Evolutionary conservation across 2,888 invertebrate genomes (phyloP), one percentile per base, ranked within the genome.

Genomic region (Orthonychiurus folsomi): DNA sequence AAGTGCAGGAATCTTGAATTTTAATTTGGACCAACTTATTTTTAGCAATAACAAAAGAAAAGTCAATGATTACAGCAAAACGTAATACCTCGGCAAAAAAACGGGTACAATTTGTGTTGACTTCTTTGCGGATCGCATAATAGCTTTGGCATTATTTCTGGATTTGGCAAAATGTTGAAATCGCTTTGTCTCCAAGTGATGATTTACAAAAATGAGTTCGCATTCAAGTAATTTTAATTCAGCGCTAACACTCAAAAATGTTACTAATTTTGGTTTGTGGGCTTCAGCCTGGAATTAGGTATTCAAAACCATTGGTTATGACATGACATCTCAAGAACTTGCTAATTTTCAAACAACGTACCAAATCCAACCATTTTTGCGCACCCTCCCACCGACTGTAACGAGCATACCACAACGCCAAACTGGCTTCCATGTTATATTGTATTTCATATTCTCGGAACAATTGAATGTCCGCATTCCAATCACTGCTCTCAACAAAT

Each of bases 141-240:
- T 48, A 28, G 59, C 59, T 55, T 70, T 69, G 5, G 67, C 65
- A 15, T 53, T 5, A 28, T 63, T 64, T 27, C 63, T 56, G 2
- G 69, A 63, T 50, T 65, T 68, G 1, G 68, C 66, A 64, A 69
- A 69, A 50, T 69, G 67, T 23, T 70, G 68, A 54, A 66, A 72
- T 53, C 70, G 56, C 53, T 72, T 72, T 27, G 63, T 64, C n/a
- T 66, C 66, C 59, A 69, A 56, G 53, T 70, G 68, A 26, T 69
- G 70, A 56, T 72, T 68, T 0, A 69, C 68, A n/a, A 63, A 27
- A 27, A 72, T 72, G 18, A 72, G 57, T 15, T 68, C 65, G 27
- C 64, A 65, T 62, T 72, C 68, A 3, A 71, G 55, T 1, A 72
- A 55, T 37, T 68, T 71, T 23, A 70, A 56, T n/a, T 71, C 66